Percentiles rank a stretch among this genome's conserved stretches.
Evolutionary conservation across 2,113 vertebrate genomes (phyloP).

Genomic region (Brachyhypopomus occidentalis): DNA sequence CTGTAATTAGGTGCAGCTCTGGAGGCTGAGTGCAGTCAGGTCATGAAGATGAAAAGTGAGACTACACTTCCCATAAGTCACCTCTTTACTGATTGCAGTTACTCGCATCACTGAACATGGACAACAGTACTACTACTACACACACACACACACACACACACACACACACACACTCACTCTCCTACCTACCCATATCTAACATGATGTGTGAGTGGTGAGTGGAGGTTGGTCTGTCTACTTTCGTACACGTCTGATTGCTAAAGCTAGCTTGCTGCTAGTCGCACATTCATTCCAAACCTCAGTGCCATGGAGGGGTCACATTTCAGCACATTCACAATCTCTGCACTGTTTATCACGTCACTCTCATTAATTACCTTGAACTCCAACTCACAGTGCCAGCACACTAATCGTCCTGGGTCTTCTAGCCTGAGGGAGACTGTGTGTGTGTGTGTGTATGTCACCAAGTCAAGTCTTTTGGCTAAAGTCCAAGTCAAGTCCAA

Average conservation of each 20-base stretch:
- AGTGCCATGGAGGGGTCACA: background rate
- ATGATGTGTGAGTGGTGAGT: background rate
- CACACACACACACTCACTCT: too few relatives aligned
- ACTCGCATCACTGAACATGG: too few relatives aligned
- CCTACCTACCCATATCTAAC: too few relatives aligned
- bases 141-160: background rate
- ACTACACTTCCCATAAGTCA: background rate
- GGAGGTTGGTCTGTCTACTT: background rate
- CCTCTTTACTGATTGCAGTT: background rate
- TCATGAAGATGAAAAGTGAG: background rate
- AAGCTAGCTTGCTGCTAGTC: background rate
- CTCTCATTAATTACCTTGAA: background rate
- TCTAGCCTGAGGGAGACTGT: constrained; percentile 9
- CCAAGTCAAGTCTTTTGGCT: too few relatives aligned
- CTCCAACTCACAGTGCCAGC: background rate
- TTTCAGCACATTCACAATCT: background rate
- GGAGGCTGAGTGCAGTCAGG: background rate
- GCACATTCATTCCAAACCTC: background rate
- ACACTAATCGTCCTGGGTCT: background rate
- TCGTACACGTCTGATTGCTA: background rate
- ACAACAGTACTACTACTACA: too few relatives aligned
- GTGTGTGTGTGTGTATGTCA: too few relatives aligned
- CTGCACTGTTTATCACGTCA: background rate
- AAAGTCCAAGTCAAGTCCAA: too few relatives aligned
- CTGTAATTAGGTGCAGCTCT: constrained; percentile 35